Evolutionary conservation across 1,140 invertebrate species (phyloP), one percentile per base, ranked within the genome.

Genomic region (Aphis craccivora): DNA sequence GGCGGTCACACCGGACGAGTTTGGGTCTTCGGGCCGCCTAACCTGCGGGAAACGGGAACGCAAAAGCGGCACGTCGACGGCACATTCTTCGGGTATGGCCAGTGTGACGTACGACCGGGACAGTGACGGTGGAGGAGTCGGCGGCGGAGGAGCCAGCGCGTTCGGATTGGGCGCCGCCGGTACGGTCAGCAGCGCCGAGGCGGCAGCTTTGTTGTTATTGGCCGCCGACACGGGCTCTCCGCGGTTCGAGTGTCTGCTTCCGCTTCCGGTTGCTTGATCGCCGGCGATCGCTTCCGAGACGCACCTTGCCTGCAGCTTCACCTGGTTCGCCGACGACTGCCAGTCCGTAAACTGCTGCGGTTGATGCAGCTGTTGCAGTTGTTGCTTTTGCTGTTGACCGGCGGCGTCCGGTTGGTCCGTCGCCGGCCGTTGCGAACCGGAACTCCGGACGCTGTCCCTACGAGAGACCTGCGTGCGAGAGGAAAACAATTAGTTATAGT

Each of bases 61-160:
- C 48, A 93, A 25, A 37, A 86, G 30, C 14, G 91, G 67, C 18
- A 25, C 81, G 35, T 90, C 53, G 53, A 25, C 53, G 37, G 53
- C 37, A 25, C 55, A 53, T 14, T 37, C 91, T 37, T 93, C 91
- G 8, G 91, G 91, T 84, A 93, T 93, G 91, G 81, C 76, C 48
- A 93, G 45, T 35, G 91, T 93, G n/a, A 93, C 81, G 91, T 93
- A 93, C 35, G 91, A 86, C 45, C 81, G 81, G 45, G 91, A 86
- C n/a, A 53, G 25, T 25, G 90, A 35, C 18, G 60, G n/a, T 22
- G 35, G 91, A 9, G 48, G n/a, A 25, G 76, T 83, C 20, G n/a
- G 67, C 18, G 91, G 45, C 22, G 37, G 91, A 7, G 67, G 40
- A 18, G 48, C 35, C 48, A 93, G 81, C 35, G 53, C 37, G 7